Evolutionary conservation across 2,113 vertebrate species (phyloP).

Genomic region (Sebastes fasciatus): DNA sequence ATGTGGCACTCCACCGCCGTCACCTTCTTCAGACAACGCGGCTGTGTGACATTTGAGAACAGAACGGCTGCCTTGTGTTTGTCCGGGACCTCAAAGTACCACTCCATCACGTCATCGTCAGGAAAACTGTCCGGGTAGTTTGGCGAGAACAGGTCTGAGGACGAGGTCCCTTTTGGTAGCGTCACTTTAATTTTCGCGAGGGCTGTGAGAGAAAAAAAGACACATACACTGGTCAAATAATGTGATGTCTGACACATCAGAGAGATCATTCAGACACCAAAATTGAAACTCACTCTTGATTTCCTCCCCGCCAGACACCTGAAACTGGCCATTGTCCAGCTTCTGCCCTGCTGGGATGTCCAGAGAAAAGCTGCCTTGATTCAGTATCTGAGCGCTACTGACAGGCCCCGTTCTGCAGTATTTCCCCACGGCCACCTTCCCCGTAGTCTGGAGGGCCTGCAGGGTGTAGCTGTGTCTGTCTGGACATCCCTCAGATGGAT

Average conservation of each 20-base stretch:
- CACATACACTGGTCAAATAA: not conserved
- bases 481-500: conserved; percentile 78
- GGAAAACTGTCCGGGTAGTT: conserved; percentile 90
- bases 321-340: conserved; percentile 79
- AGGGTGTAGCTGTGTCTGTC: conserved; percentile 85
- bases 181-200: conserved; percentile 87
- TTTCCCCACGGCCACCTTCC: conserved; percentile 79
- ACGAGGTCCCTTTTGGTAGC: conserved; percentile 79
- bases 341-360: conserved; percentile 82
- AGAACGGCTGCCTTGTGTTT: conserved; percentile 79
- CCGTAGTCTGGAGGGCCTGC: conserved; percentile 60
- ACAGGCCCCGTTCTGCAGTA: conserved; percentile 89
- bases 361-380: conserved; percentile 82
- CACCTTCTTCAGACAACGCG: conserved; percentile 87
- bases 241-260: not conserved
- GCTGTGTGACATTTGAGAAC: conserved; percentile 82
- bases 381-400: conserved; percentile 84
- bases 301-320: conserved; percentile 82
- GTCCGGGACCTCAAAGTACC: conserved; percentile 87
- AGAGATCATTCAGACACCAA: not conserved
- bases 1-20: conserved; percentile 85
- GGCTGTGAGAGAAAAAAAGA: conserved; percentile 74
- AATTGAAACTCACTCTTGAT: conserved; percentile 87
- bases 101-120: conserved; percentile 88
- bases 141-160: conserved; percentile 87